Evolutionary conservation across 2,888 invertebrate genomes (phyloP).

Genomic region (Dolichomitus sp.): DNA sequence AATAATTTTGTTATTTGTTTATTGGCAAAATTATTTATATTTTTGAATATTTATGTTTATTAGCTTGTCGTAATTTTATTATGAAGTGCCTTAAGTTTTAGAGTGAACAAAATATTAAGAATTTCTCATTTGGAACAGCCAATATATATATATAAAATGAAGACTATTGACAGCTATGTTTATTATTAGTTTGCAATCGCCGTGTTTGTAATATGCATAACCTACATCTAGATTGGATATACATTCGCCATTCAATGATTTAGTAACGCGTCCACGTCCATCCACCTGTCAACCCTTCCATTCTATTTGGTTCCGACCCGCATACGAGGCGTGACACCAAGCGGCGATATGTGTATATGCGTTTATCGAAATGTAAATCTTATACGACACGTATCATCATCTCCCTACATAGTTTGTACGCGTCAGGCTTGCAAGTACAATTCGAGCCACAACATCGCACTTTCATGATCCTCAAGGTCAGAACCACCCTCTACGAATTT

Average conservation of each 20-base stretch:
- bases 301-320: not conserved
- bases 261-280: constrained; percentile 17
- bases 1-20: too few relatives aligned
- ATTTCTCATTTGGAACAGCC: too few relatives aligned
- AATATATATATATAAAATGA: too few relatives aligned
- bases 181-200: too few relatives aligned
- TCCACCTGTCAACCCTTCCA: constrained; percentile 41
- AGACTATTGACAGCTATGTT: too few relatives aligned
- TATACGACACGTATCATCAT: not conserved
- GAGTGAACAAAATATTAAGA: too few relatives aligned
- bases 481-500: not conserved
- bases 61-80: too few relatives aligned
- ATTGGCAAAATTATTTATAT: too few relatives aligned
- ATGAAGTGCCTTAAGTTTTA: too few relatives aligned
- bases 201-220: too few relatives aligned
- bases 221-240: not conserved
- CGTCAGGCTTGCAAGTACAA: constrained; percentile 22
- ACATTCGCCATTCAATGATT: constrained; percentile 1
- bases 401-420: not conserved
- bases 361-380: constrained; percentile 37
- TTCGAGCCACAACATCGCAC: not conserved
- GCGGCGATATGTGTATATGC: constrained; percentile 1
- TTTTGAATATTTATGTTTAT: too few relatives aligned
- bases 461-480: not conserved
- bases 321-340: constrained; percentile 4